phyloP scores from a whole-genome alignment of 2,113 vertebrate genomes.

The human (Homo sapiens) region GRCh38 chr13:91620001-91620500 shows the following conservation, averaged over 20 bases:
- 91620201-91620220: neutral
- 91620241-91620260: neutral
- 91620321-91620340: neutral
- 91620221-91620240: neutral
- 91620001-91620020: neutral
- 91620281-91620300: neutral
- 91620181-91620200: neutral
- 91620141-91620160: neutral
- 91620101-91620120: neutral
- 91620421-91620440: constrained; percentile 13
- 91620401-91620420: neutral
- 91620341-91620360: neutral
- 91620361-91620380: neutral
- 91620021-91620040: neutral
- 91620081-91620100: neutral
- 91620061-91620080: neutral
- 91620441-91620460: neutral
- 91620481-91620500: neutral
- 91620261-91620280: neutral
- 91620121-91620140: neutral
- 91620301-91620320: neutral
- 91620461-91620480: neutral
- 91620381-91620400: neutral
- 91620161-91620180: neutral
- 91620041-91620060: neutral